phyloP scores from a whole-genome alignment of 2,888 invertebrate genomes.

The Hemaris fuciformis region DNA sequence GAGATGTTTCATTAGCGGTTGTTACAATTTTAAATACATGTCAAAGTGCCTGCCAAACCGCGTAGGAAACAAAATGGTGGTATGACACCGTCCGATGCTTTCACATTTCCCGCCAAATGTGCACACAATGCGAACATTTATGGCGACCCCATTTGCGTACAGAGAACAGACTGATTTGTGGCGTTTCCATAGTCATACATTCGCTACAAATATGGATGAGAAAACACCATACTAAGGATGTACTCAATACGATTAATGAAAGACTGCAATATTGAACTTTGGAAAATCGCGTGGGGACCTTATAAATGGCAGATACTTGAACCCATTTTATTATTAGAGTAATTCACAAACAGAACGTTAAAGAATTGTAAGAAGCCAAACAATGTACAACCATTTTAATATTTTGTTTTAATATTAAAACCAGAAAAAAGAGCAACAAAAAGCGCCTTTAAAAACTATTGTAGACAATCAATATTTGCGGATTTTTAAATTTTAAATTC shows the following conservation, averaged over 20 bases:
- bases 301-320: too few relatives aligned
- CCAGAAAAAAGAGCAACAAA: too few relatives aligned
- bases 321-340: too few relatives aligned
- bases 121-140: constrained; percentile 45
- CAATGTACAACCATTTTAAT: too few relatives aligned
- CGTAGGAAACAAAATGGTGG: constrained; percentile 46
- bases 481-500: too few relatives aligned
- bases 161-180: constrained; percentile 1
- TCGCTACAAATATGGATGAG: background rate
- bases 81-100: constrained; percentile 40
- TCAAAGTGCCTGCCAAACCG: constrained; percentile 34
- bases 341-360: too few relatives aligned
- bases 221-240: background rate
- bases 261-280: background rate
- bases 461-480: too few relatives aligned
- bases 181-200: background rate
- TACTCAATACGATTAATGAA: background rate
- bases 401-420: too few relatives aligned
- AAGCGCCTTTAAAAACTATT: too few relatives aligned
- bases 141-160: constrained; percentile 12
- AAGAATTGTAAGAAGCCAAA: too few relatives aligned
- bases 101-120: constrained; percentile 51
- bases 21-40: constrained; percentile 10
- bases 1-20: background rate
- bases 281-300: too few relatives aligned